Evolutionary conservation across 2,888 invertebrate species (phyloP).

Genomic region (Orchestes rusci): DNA sequence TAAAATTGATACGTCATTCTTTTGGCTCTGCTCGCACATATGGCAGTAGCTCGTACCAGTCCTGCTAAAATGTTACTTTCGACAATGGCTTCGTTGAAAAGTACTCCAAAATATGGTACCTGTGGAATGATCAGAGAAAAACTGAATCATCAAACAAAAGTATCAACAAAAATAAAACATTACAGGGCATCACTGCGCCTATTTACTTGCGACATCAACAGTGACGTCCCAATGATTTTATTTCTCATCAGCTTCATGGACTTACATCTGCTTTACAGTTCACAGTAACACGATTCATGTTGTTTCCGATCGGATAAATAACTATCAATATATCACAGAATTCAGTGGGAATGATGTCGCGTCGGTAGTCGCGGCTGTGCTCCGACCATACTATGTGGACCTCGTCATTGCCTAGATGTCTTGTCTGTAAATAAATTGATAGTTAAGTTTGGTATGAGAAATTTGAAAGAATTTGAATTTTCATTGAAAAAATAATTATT

Average conservation of each 20-base stretch:
- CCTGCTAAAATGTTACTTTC: slow-evolving; percentile 69
- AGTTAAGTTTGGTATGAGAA: not conserved
- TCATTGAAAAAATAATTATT: too few relatives aligned
- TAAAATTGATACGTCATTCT: slow-evolving; percentile 83
- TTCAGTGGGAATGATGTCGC: slow-evolving; percentile 96
- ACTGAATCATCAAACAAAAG: too few relatives aligned
- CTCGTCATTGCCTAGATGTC: slow-evolving; percentile 96
- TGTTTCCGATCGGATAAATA: slow-evolving; percentile 86
- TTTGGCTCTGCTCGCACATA: slow-evolving; percentile 87
- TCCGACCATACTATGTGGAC: slow-evolving; percentile 99
- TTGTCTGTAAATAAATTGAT: slow-evolving; percentile 55
- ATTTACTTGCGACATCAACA: too few relatives aligned
- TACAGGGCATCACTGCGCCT: too few relatives aligned
- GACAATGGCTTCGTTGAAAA: slow-evolving; percentile 87
- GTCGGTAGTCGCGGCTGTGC: slow-evolving; percentile 88
- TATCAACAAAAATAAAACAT: too few relatives aligned
- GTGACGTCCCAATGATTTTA: too few relatives aligned
- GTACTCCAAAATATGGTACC: slow-evolving; percentile 91
- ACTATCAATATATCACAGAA: slow-evolving; percentile 98
- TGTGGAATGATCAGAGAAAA: not conserved
- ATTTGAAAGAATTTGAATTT: too few relatives aligned
- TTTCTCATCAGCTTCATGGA: slow-evolving; percentile 8
- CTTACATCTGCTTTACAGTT: slow-evolving; percentile 77
- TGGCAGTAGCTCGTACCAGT: slow-evolving; percentile 81
- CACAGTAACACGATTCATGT: slow-evolving; percentile 81